Evolutionary conservation across 2,888 invertebrate species (phyloP).

Genomic region (Petrolisthes manimaculis): DNA sequence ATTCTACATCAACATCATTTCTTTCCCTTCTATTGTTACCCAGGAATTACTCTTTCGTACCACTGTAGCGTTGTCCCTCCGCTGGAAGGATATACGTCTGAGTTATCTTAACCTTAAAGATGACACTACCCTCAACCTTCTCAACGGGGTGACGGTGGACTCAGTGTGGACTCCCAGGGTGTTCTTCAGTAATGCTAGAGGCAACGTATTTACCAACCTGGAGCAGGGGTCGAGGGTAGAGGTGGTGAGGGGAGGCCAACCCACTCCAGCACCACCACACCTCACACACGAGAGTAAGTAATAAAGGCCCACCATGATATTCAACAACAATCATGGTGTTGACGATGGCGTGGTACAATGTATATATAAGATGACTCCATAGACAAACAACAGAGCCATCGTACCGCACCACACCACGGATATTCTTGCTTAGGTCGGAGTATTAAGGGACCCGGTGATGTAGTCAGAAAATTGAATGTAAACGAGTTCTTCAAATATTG

Average conservation of each 20-base stretch:
- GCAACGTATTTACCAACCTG: slow-evolving; percentile 59
- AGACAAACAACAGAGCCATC: no score
- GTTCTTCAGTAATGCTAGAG: slow-evolving; percentile 61
- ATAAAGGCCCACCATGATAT: neutral
- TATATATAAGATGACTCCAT: no score
- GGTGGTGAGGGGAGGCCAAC: slow-evolving; percentile 30
- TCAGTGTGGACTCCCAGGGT: slow-evolving; percentile 60
- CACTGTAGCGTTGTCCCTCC: slow-evolving; percentile 31
- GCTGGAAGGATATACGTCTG: slow-evolving; percentile 56
- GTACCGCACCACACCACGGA: no score
- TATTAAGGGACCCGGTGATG: no score
- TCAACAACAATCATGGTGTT: no score
- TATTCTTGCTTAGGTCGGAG: no score
- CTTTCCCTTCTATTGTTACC: slow-evolving; percentile 61
- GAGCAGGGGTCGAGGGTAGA: slow-evolving; percentile 57
- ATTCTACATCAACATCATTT: slow-evolving; percentile 37
- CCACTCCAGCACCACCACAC: slow-evolving; percentile 26
- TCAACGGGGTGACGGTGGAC: slow-evolving; percentile 26
- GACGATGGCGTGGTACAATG: no score
- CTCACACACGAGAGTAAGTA: slow-evolving; percentile 53
- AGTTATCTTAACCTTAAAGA: slow-evolving; percentile 56
- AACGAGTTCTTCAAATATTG: no score
- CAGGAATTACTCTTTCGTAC: slow-evolving; percentile 48
- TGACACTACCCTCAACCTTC: slow-evolving; percentile 58
- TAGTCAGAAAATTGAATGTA: no score